Evolutionary conservation across 2,113 vertebrate genomes (phyloP).

Genomic region (Egretta garzetta): DNA sequence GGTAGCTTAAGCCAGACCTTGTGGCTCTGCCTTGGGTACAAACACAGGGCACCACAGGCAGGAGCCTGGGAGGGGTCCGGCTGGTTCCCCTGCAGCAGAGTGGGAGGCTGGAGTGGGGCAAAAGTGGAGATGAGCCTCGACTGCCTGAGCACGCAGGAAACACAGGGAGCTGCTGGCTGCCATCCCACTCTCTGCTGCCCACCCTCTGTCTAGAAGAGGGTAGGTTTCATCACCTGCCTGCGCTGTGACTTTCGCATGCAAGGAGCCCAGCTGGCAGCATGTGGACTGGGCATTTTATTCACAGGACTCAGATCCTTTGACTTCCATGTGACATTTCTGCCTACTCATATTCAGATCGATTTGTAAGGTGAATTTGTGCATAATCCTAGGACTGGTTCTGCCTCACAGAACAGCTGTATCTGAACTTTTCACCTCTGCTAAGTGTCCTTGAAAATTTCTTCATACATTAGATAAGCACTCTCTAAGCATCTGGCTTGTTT

Average conservation of each 20-base stretch:
- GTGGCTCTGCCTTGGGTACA: not conserved
- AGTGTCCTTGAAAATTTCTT: not conserved
- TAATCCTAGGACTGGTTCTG: not conserved
- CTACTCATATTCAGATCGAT: not conserved
- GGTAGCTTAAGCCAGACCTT: not conserved
- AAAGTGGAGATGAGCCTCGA: not conserved
- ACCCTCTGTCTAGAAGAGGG: not conserved
- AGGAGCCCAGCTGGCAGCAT: not conserved
- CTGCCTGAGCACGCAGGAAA: rapidly evolving
- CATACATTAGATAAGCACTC: not conserved
- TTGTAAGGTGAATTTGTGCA: not conserved
- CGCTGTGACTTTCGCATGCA: rapidly evolving
- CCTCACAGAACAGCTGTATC: not conserved
- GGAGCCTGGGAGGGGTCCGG: not conserved
- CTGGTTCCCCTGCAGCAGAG: not conserved
- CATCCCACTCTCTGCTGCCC: not conserved
- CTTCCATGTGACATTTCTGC: not conserved
- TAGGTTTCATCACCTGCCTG: not conserved
- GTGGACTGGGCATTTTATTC: not conserved
- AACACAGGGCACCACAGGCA: not conserved
- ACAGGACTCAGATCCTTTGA: not conserved
- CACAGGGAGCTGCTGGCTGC: not conserved
- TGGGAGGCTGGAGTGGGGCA: rapidly evolving
- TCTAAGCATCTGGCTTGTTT: not conserved
- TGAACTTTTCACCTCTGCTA: not conserved